Evolutionary conservation across 2,113 vertebrate species (phyloP).

Genomic region (Rostratula benghalensis): DNA sequence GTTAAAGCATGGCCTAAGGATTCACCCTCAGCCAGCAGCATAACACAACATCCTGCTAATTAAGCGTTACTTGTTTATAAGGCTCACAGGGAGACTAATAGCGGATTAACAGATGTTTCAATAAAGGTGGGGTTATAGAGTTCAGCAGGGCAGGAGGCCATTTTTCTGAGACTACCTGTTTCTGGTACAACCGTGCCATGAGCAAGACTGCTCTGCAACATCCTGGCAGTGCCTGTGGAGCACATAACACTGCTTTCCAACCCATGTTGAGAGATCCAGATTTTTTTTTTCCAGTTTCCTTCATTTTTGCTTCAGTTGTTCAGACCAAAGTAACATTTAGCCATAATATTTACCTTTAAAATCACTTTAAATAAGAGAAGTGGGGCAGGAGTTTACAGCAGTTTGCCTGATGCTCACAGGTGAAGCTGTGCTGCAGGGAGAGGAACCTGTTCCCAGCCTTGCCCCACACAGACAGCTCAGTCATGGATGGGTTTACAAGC

Average conservation of each 20-base stretch:
- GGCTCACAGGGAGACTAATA: neutral
- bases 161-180: neutral
- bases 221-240: neutral
- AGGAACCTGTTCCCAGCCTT: neutral
- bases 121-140: neutral
- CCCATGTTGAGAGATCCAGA: neutral
- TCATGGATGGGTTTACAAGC: neutral
- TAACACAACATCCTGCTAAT: neutral
- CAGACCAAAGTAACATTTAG: neutral
- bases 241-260: neutral
- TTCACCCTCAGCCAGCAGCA: neutral
- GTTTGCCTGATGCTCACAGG: neutral
- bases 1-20: neutral
- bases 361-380: neutral
- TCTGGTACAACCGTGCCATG: rapidly evolving
- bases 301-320: neutral
- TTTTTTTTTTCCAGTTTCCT: no score
- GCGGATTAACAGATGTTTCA: neutral
- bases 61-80: neutral
- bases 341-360: neutral
- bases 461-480: rapidly evolving
- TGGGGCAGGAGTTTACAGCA: neutral
- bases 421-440: neutral
- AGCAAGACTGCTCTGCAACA: neutral
- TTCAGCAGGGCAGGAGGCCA: neutral